Conservation (phyloP, 1,140 invertebrate genomes). For the Littorina saxatilis region DNA sequence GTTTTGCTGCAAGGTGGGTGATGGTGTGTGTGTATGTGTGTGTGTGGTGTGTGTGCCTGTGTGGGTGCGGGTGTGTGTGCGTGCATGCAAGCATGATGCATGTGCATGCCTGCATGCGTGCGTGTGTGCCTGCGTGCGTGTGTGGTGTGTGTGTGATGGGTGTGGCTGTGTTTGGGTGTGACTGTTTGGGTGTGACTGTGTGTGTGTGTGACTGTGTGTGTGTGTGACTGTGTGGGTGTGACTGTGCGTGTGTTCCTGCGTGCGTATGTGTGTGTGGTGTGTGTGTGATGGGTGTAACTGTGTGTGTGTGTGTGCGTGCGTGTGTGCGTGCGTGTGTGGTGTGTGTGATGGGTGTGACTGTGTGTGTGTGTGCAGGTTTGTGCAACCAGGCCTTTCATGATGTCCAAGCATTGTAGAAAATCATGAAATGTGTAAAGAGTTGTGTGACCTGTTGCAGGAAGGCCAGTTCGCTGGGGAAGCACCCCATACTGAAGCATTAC, state of each 20-base stretch:
- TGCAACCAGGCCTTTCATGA: too few relatives aligned
- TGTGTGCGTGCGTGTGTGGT: too few relatives aligned
- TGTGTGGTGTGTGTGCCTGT: not conserved
- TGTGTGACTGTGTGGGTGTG: not conserved
- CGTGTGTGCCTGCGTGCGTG: not conserved
- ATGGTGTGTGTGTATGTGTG: not conserved
- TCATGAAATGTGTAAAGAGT: too few relatives aligned
- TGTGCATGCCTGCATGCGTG: not conserved
- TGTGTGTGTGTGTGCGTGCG: too few relatives aligned
- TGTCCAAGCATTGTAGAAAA: not conserved
- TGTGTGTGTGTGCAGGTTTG: too few relatives aligned
- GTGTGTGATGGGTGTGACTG: too few relatives aligned
- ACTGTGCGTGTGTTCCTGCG: too few relatives aligned
- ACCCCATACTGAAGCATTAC: slow-evolving; percentile 70
- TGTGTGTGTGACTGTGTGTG: not conserved
- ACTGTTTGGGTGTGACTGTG: not conserved
- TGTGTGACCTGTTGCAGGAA: slow-evolving; percentile 45
- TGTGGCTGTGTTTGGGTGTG: not conserved
- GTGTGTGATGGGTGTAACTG: too few relatives aligned
- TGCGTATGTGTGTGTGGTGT: too few relatives aligned
- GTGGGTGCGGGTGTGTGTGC: not conserved
- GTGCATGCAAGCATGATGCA: not conserved
- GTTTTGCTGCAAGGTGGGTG: not conserved
- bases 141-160: not conserved
- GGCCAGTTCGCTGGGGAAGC: slow-evolving; percentile 48